These are phyloP conservation scores for Pemphigus obesinymphae DNA, from an alignment of 1,140 invertebrate species.

Conservation along the genomic window DNA sequence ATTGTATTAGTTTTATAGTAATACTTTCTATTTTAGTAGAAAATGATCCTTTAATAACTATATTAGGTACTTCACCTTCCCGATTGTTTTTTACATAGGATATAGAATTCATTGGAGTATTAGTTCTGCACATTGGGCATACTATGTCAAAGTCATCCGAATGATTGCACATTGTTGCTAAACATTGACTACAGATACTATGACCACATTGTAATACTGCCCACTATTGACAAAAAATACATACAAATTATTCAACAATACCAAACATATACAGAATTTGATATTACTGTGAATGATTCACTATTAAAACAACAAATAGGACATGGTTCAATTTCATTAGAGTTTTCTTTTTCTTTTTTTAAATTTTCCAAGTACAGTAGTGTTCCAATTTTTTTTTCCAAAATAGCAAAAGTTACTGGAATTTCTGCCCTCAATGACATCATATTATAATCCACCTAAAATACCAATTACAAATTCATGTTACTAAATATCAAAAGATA, in stretches of 20 bases:
- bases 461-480: neutral
- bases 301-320: slow-evolving; percentile 61
- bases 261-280: neutral
- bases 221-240: slow-evolving; percentile 54
- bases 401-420: slow-evolving; percentile 43
- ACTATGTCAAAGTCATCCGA: slow-evolving; percentile 44
- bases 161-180: slow-evolving; percentile 51
- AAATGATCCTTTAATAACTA: slow-evolving; percentile 56
- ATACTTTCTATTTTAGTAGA: slow-evolving; percentile 72
- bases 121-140: slow-evolving; percentile 66
- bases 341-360: slow-evolving; percentile 49
- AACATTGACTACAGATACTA: slow-evolving; percentile 63
- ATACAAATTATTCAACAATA: neutral
- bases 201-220: slow-evolving; percentile 66
- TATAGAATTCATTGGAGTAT: slow-evolving; percentile 55
- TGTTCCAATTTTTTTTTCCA: slow-evolving; percentile 53
- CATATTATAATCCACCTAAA: slow-evolving; percentile 9
- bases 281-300: neutral
- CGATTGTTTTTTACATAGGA: slow-evolving; percentile 57
- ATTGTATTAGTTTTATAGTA: slow-evolving; percentile 57
- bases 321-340: slow-evolving; percentile 54
- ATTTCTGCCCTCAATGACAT: slow-evolving; percentile 48
- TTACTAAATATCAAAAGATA: neutral
- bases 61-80: slow-evolving; percentile 44
- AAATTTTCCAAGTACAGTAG: slow-evolving; percentile 52